phyloP scores from a whole-genome alignment of 2,888 invertebrate genomes.

The Psylliodes chrysocephalus region DNA sequence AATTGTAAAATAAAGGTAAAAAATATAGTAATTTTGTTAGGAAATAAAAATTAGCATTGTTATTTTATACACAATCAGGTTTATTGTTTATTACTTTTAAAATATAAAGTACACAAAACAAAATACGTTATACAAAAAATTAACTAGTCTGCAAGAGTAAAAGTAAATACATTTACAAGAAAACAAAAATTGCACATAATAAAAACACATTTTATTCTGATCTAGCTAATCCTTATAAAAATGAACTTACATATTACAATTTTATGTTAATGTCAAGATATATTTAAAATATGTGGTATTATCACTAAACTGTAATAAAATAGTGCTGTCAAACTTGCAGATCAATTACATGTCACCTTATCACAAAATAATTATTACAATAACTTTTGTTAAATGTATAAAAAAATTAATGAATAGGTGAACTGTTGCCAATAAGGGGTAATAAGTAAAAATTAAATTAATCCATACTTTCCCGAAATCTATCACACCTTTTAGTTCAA shows the following conservation, averaged over 20 bases:
- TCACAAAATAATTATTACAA: background rate
- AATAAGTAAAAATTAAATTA: background rate
- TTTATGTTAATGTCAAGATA: background rate
- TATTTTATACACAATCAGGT: conserved; percentile 11
- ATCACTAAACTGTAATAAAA: background rate
- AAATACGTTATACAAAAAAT: conserved; percentile 11
- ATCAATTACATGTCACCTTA: background rate
- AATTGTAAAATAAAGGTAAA: no score
- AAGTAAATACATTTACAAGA: conserved; percentile 15
- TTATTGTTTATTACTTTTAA: conserved; percentile 19
- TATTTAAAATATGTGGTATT: background rate
- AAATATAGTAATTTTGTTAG: no score
- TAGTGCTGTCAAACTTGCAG: background rate
- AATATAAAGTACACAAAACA: conserved; percentile 9
- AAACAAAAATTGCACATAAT: conserved; percentile 22
- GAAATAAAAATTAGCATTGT: no score
- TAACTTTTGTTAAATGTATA: background rate
- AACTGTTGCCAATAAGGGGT: background rate
- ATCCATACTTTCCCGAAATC: conserved; percentile 12
- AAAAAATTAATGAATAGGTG: background rate
- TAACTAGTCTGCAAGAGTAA: conserved; percentile 15
- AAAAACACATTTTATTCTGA: no score
- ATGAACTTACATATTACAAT: background rate
- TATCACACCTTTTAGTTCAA: conserved; percentile 15
- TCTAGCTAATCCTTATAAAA: background rate